Percentiles rank a stretch among this genome's conserved stretches.
These are phyloP conservation scores for Perca fluviatilis DNA, from an alignment of 2,113 vertebrate species.

Conservation along the genomic window DNA sequence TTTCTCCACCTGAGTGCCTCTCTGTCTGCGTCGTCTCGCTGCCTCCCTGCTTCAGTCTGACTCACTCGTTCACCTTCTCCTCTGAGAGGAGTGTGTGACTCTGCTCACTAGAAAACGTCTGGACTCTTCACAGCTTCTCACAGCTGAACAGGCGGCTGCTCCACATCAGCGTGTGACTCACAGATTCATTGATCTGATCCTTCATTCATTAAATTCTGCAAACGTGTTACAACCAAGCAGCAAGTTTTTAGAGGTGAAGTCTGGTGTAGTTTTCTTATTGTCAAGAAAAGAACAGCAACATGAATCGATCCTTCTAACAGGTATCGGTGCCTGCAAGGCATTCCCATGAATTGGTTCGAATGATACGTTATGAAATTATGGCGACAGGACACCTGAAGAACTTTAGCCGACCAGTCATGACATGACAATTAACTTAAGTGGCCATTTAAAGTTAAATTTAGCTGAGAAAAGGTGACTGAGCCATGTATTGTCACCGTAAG, in stretches of 20 bases:
- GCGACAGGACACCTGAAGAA: too few relatives aligned
- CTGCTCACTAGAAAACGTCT: constrained; percentile 23
- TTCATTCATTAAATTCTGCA: constrained; percentile 60
- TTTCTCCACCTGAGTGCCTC: constrained; percentile 55
- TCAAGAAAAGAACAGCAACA: background rate
- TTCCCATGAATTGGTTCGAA: too few relatives aligned
- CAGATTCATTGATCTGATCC: constrained; percentile 44
- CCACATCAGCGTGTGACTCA: constrained; percentile 38
- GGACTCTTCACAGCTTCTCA: constrained; percentile 17
- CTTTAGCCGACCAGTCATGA: too few relatives aligned
- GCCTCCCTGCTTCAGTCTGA: constrained; percentile 34
- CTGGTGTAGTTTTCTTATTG: background rate
- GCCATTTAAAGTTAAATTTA: too few relatives aligned
- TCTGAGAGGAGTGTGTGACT: constrained; percentile 5
- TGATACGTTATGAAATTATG: too few relatives aligned
- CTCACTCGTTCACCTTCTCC: constrained; percentile 40
- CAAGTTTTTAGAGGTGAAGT: constrained; percentile 2
- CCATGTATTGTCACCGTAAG: too few relatives aligned
- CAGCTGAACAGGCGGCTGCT: constrained; percentile 25
- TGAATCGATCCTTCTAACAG: background rate
- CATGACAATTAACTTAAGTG: too few relatives aligned
- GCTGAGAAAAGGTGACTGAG: too few relatives aligned
- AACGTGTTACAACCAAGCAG: constrained; percentile 36
- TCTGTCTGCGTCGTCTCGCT: background rate
- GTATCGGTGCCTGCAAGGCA: background rate